phyloP scores from a whole-genome alignment of 2,888 invertebrate species.

The Spisula solida region DNA sequence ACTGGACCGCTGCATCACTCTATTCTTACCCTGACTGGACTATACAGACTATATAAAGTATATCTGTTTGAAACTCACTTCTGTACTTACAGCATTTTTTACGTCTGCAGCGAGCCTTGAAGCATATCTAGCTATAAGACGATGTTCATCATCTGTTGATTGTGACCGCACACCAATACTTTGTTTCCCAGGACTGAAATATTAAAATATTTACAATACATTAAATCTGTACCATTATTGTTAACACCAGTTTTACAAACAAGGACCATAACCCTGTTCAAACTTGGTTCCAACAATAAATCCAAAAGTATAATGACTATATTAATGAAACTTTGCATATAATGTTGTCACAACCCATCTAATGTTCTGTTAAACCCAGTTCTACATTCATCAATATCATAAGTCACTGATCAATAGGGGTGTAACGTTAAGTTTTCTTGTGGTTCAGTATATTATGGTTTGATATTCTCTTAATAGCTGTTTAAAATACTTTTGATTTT shows the following conservation, averaged over 20 bases:
- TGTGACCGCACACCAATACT: conserved; percentile 76
- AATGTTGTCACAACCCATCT: no score
- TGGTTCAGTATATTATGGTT: no score
- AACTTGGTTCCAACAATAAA: background rate
- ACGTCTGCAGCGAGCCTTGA: conserved; percentile 97
- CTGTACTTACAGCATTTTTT: conserved; percentile 90
- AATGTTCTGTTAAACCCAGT: no score
- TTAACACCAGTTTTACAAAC: no score
- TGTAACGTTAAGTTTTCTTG: no score
- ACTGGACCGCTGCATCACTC: no score
- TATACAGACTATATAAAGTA: background rate
- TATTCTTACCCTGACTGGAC: no score
- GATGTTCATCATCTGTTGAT: conserved; percentile 95
- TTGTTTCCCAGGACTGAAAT: conserved; percentile 80
- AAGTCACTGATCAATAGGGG: no score
- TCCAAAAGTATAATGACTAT: background rate
- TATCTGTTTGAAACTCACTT: background rate
- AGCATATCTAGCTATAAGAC: conserved; percentile 98
- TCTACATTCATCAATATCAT: no score
- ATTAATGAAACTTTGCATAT: background rate
- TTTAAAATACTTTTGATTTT: no score
- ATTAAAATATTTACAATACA: background rate
- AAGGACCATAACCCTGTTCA: background rate
- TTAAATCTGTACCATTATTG: no score
- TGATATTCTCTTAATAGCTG: no score